These are phyloP conservation scores for Prunella strophiata DNA, from an alignment of 2,797 vertebrate genomes.

Conservation along the genomic window DNA sequence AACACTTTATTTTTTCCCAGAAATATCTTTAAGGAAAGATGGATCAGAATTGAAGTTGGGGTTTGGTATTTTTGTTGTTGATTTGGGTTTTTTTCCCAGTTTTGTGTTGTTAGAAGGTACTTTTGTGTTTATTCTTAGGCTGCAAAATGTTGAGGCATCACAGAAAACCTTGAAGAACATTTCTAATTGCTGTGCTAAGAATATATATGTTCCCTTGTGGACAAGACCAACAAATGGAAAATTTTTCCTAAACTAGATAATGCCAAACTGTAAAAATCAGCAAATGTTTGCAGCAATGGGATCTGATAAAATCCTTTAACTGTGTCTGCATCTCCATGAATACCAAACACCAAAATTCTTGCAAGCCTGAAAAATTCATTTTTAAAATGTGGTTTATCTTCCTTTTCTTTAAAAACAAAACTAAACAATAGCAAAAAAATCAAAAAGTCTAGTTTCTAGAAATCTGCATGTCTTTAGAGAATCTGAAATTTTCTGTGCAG, in stretches of 20 bases:
- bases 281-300: not conserved
- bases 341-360: not conserved
- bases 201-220: not conserved
- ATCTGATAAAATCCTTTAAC: not conserved
- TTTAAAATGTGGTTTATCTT: not conserved
- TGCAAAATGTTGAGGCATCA: not conserved
- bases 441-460: not conserved
- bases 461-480: not conserved
- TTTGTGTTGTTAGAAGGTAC: not conserved
- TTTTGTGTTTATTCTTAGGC: not conserved
- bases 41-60: not conserved
- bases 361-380: not conserved
- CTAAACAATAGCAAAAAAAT: not conserved
- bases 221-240: not conserved
- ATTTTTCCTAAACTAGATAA: not conserved
- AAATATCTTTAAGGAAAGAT: not conserved
- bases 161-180: not conserved
- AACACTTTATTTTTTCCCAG: not conserved
- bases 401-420: not conserved
- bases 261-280: not conserved
- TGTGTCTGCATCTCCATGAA: not conserved
- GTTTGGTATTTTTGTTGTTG: not conserved
- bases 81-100: not conserved
- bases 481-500: not conserved
- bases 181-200: constrained; percentile 1